Conservation (phyloP, 1,140 invertebrate species). For the Drosophila sp. region DNA sequence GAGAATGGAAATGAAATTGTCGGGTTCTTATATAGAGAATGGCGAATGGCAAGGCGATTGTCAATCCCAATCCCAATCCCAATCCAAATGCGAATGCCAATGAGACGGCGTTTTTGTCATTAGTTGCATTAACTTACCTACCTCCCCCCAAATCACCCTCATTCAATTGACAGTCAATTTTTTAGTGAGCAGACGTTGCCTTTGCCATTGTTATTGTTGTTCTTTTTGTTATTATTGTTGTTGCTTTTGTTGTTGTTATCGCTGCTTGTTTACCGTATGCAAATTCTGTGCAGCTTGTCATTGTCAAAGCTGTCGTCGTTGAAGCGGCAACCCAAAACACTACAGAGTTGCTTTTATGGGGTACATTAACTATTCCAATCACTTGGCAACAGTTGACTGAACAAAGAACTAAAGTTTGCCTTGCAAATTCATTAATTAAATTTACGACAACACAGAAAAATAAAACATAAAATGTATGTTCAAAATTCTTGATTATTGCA, state of each 20-base stretch:
- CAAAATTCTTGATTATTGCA: too few species aligned
- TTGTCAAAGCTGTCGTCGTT: slow-evolving; percentile 46
- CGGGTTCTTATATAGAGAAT: background rate
- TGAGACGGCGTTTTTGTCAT: slow-evolving; percentile 65
- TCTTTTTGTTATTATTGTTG: background rate
- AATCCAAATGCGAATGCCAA: slow-evolving; percentile 18
- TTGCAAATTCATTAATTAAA: too few species aligned
- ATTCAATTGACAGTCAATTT: slow-evolving; percentile 70
- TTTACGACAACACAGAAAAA: too few species aligned
- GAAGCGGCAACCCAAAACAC: slow-evolving; percentile 7
- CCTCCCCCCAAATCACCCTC: slow-evolving; percentile 22
- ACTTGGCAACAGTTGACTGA: background rate
- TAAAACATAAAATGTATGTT: too few species aligned
- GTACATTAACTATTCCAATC: slow-evolving; percentile 12
- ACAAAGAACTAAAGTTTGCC: too few species aligned
- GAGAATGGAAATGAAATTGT: background rate
- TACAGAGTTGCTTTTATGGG: background rate
- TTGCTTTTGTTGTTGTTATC: slow-evolving; percentile 34
- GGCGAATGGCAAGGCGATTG: background rate
- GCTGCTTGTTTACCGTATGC: slow-evolving; percentile 59
- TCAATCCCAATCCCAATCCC: background rate
- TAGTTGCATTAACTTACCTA: slow-evolving; percentile 82
- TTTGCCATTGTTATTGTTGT: background rate
- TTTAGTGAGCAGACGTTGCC: slow-evolving; percentile 28
- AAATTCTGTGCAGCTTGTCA: slow-evolving; percentile 61